Percentiles rank a stretch among this genome's conserved stretches.
phyloP scores from a whole-genome alignment of 2,888 invertebrate genomes.

The Caenorhabditis sp. region DNA sequence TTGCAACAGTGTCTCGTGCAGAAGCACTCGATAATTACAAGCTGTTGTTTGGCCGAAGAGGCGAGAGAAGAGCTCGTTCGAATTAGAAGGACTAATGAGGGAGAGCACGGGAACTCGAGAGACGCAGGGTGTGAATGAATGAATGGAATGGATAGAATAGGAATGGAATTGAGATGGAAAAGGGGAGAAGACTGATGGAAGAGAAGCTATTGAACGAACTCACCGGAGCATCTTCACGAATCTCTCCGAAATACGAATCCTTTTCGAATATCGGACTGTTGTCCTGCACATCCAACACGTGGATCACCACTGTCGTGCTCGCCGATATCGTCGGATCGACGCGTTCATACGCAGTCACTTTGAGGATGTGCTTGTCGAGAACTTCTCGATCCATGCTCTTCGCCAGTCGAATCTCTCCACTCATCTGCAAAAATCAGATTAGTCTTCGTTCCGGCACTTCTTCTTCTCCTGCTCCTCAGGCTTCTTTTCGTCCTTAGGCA shows the following conservation, averaged over 20 bases:
- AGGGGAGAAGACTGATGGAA: no score
- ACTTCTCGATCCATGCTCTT: conserved; percentile 80
- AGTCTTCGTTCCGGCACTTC: conserved; percentile 28
- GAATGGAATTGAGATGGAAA: no score
- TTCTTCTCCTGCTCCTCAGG: no score
- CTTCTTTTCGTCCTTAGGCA: conserved; percentile 22
- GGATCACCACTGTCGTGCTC: conserved; percentile 86
- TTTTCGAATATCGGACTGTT: conserved; percentile 95
- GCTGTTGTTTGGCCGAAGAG: conserved; percentile 56
- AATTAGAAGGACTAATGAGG: conserved; percentile 45
- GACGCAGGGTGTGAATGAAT: conserved; percentile 55
- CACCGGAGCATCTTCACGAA: conserved; percentile 89
- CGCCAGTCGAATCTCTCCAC: conserved; percentile 79
- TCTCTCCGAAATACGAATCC: conserved; percentile 91
- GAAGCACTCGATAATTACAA: conserved; percentile 64
- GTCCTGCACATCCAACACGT: conserved; percentile 95
- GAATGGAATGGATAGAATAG: conserved; percentile 24
- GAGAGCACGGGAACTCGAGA: conserved; percentile 6
- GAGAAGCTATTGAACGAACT: conserved; percentile 43
- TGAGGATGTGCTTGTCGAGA: conserved; percentile 79
- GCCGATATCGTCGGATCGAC: conserved; percentile 78
- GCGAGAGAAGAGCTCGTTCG: conserved; percentile 51
- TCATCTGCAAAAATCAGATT: conserved; percentile 67
- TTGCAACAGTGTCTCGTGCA: conserved; percentile 33
- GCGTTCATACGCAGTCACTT: conserved; percentile 78